Conservation (phyloP, 2,113 vertebrate species). For the Pteruthius melanotis region DNA sequence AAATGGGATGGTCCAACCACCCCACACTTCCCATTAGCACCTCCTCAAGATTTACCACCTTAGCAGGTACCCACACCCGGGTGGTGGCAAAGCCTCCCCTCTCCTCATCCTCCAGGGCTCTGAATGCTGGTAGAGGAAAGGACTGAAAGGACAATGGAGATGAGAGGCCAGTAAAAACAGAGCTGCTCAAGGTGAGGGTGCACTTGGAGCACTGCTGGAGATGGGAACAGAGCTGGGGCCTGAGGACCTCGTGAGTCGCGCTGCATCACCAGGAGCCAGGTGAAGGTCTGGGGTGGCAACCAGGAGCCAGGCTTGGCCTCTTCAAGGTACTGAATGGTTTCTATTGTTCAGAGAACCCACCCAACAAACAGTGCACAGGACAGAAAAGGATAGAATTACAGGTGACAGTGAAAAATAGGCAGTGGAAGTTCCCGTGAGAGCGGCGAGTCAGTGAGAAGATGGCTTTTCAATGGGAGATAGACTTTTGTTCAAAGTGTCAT, state of each 20-base stretch:
- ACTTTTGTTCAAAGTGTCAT: neutral
- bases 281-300: neutral
- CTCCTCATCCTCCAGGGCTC: neutral
- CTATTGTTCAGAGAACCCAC: neutral
- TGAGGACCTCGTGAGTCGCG: rapidly evolving
- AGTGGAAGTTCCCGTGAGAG: neutral
- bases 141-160: neutral
- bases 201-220: neutral
- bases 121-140: neutral
- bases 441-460: neutral
- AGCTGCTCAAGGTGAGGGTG: neutral
- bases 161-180: neutral
- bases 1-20: neutral
- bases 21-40: neutral
- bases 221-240: neutral
- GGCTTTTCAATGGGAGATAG: neutral
- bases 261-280: neutral
- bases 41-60: neutral
- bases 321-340: neutral
- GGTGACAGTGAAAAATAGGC: neutral
- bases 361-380: neutral
- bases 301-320: neutral
- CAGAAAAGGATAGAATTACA: neutral
- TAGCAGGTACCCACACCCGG: neutral
- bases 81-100: neutral